These are phyloP conservation scores for Notodonta ziczac DNA, from an alignment of 2,888 invertebrate species.

Conservation along the genomic window DNA sequence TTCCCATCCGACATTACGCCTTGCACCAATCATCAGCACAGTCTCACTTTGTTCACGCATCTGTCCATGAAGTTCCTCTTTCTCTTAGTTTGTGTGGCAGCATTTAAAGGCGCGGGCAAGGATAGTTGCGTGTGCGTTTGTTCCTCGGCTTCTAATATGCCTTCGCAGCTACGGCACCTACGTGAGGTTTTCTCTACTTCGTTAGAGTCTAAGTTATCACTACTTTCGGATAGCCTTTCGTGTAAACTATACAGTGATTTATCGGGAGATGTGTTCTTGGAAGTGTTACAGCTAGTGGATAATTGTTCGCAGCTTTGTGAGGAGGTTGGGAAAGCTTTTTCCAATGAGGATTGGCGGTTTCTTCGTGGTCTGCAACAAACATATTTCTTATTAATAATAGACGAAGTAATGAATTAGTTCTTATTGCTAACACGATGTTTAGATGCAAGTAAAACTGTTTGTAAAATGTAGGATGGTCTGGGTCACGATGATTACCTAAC, in stretches of 20 bases:
- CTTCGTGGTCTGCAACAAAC: constrained; percentile 72
- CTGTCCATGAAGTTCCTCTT: constrained; percentile 94
- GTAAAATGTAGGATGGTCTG: neutral
- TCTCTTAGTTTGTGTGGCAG: constrained; percentile 85
- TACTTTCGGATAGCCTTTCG: constrained; percentile 74
- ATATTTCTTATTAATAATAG: constrained; percentile 5
- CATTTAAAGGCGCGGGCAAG: constrained; percentile 84
- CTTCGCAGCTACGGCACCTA: constrained; percentile 86
- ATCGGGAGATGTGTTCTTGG: constrained; percentile 73
- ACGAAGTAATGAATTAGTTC: neutral
- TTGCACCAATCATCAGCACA: constrained; percentile 83
- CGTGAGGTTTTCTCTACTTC: constrained; percentile 66
- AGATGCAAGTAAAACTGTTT: neutral
- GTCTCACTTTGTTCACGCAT: constrained; percentile 93
- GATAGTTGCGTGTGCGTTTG: constrained; percentile 83
- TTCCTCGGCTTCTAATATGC: constrained; percentile 82
- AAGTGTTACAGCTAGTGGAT: constrained; percentile 71
- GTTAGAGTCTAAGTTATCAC: constrained; percentile 63
- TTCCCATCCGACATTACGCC: constrained; percentile 35
- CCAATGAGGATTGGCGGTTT: constrained; percentile 74
- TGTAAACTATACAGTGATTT: constrained; percentile 75
- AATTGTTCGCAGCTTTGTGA: constrained; percentile 77
- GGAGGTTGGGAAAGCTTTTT: constrained; percentile 65
- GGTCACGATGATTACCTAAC: constrained; percentile 58
- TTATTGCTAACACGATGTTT: neutral